Base-by-base conservation (phyloP, 30 jellyfish, hydroid and myxozoan genomes). In the Aurelia coerulea region DNA sequence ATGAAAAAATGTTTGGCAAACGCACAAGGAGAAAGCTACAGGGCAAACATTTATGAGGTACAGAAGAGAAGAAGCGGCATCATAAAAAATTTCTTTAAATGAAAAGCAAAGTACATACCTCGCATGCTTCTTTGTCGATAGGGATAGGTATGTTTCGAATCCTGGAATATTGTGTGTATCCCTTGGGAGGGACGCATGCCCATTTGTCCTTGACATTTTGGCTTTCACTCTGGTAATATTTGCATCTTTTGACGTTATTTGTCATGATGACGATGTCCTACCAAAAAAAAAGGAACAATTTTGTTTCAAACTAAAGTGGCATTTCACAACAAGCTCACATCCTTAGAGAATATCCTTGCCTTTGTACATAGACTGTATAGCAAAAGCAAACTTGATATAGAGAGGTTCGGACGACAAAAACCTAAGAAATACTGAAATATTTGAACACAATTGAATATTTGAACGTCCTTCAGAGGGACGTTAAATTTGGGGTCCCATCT, bases 201-300 rank as follows among this genome's bases (percentile, higher is more conserved):
- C 79, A 87, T 54, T 31, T 87, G 54, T 68, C 96, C 59, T 87
- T 87, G 53, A 87, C 96, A 78, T 87, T 87, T 17, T 87, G 90
- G 72, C 96, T 87, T 58, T 87, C 96, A 17, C 59, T 53, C 59
- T 87, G 90, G 90, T 87, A 87, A 42, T 87, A 87, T 37, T 77
- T 54, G 73, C 96, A 87, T 67, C 96, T 77, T 4, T n/a, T 71
- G 76, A 75, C 79, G 81, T 87, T 86, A 46, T 75, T 75, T 10
- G 96, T 87, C 90, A 87, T 65, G 29, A 87, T 71, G n/a, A 87
- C 96, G 68, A 87, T 87, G 46, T 87, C 96, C 96, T 87, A 58
- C 59, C 52, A 62, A 4, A 4, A 54, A 39, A 42, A 15, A 0
- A 6, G 16, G 1, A 76, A 51, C 10, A 58, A 58, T 5, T 11